phyloP scores from a whole-genome alignment of 2,113 vertebrate species.

The Mormyrus iriodes region DNA sequence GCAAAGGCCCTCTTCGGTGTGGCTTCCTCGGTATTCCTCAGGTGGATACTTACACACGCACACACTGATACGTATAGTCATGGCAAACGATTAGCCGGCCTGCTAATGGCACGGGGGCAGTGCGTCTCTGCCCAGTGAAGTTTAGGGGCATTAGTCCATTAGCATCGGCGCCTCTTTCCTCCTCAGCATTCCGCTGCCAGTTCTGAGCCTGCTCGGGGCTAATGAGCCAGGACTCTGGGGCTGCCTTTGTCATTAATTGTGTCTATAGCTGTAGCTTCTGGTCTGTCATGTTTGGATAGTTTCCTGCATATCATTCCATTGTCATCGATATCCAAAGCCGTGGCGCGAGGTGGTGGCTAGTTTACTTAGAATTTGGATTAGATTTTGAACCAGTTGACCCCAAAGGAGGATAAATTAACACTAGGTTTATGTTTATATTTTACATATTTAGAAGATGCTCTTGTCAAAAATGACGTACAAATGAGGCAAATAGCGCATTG shows the following conservation, averaged over 20 bases:
- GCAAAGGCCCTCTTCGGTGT: background rate
- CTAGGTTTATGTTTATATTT: background rate
- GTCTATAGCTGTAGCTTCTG: conserved; percentile 32
- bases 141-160: conserved; percentile 38
- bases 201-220: conserved; percentile 37
- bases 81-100: conserved; percentile 17
- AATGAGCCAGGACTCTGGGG: conserved; percentile 41
- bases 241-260: conserved; percentile 38
- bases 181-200: conserved; percentile 35
- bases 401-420: background rate
- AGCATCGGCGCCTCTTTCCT: conserved; percentile 28
- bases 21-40: conserved; percentile 10
- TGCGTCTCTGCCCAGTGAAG: background rate
- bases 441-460: background rate
- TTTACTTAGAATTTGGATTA: background rate
- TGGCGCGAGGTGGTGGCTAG: conserved; percentile 14
- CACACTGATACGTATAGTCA: conserved; percentile 22
- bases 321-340: background rate
- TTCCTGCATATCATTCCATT: conserved; percentile 19
- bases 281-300: conserved; percentile 26
- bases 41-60: background rate
- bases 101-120: conserved; percentile 26
- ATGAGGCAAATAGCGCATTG: background rate
- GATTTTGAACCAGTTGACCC: conserved; percentile 27
- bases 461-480: background rate